Percentiles rank a stretch among this genome's conserved stretches.
Conservation (phyloP, 2,888 invertebrate species). For the Sialis lutaria region DNA sequence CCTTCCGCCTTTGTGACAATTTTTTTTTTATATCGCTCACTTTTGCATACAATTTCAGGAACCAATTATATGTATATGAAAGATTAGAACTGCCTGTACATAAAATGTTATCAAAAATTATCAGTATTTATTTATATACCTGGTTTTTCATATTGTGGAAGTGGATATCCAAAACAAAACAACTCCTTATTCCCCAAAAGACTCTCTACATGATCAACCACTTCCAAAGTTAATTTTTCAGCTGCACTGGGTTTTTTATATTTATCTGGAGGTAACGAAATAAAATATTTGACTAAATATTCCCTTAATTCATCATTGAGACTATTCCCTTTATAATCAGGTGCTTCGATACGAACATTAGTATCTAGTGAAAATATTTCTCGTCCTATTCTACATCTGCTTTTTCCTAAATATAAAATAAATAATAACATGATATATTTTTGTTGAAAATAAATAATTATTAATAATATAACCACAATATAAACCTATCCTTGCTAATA, state of each 20-base stretch:
- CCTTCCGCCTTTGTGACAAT: too few species aligned
- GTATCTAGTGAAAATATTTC: slow-evolving; percentile 47
- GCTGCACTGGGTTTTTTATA: slow-evolving; percentile 30
- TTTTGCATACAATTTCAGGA: too few species aligned
- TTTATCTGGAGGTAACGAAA: slow-evolving; percentile 37
- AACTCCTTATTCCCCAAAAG: slow-evolving; percentile 31
- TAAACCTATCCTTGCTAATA: slow-evolving; percentile 16
- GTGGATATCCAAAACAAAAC: slow-evolving; percentile 35
- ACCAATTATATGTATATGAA: too few species aligned
- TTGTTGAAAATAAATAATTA: slow-evolving; percentile 1
- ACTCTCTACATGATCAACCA: slow-evolving; percentile 29
- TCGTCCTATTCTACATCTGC: slow-evolving; percentile 23
- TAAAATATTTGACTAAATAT: slow-evolving; percentile 37
- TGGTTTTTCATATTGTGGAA: slow-evolving; percentile 49
- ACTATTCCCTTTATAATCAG: slow-evolving; percentile 35
- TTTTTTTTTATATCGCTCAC: too few species aligned
- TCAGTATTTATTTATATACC: slow-evolving; percentile 27
- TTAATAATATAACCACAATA: neutral
- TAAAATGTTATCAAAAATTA: too few species aligned
- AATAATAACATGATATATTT: too few species aligned
- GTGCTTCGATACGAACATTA: slow-evolving; percentile 38
- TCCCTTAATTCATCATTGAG: slow-evolving; percentile 29
- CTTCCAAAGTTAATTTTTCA: slow-evolving; percentile 39
- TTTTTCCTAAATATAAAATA: neutral
- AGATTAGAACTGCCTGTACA: too few species aligned